These are phyloP conservation scores for Unio delphinus DNA, from an alignment of 2,888 invertebrate genomes.

Conservation along the genomic window DNA sequence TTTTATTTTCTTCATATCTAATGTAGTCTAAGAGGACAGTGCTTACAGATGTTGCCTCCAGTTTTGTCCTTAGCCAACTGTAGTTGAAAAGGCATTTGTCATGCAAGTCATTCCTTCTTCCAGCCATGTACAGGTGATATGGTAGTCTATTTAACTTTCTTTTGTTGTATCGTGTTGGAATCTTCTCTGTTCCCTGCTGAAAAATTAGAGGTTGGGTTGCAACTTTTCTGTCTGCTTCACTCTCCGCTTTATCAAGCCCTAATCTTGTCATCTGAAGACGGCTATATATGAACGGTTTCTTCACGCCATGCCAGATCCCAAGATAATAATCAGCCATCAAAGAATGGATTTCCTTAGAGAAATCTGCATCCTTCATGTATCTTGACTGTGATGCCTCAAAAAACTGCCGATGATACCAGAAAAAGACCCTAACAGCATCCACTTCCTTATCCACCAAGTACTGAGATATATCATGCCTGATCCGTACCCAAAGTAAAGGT, in stretches of 20 bases:
- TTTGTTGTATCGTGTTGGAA: slow-evolving; percentile 55
- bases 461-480: slow-evolving; percentile 53
- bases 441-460: slow-evolving; percentile 61
- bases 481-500: slow-evolving; percentile 58
- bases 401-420: slow-evolving; percentile 67
- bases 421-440: slow-evolving; percentile 57
- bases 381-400: slow-evolving; percentile 53
- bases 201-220: slow-evolving; percentile 63
- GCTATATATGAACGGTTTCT: slow-evolving; percentile 61
- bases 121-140: slow-evolving; percentile 56
- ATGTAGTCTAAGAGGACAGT: slow-evolving; percentile 90
- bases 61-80: slow-evolving; percentile 95
- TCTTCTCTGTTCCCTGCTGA: slow-evolving; percentile 27
- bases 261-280: slow-evolving; percentile 39
- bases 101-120: slow-evolving; percentile 85
- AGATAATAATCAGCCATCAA: slow-evolving; percentile 64
- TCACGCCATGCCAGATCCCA: slow-evolving; percentile 56
- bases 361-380: slow-evolving; percentile 37
- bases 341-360: slow-evolving; percentile 50
- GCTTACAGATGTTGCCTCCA: slow-evolving; percentile 95
- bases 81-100: slow-evolving; percentile 95
- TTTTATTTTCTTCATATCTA: slow-evolving; percentile 77
- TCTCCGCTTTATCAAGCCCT: slow-evolving; percentile 37
- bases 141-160: slow-evolving; percentile 66
- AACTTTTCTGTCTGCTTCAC: slow-evolving; percentile 61